These are phyloP conservation scores for Trachymyrmex septentrionalis DNA, from an alignment of 1,140 invertebrate species.

Conservation along the genomic window DNA sequence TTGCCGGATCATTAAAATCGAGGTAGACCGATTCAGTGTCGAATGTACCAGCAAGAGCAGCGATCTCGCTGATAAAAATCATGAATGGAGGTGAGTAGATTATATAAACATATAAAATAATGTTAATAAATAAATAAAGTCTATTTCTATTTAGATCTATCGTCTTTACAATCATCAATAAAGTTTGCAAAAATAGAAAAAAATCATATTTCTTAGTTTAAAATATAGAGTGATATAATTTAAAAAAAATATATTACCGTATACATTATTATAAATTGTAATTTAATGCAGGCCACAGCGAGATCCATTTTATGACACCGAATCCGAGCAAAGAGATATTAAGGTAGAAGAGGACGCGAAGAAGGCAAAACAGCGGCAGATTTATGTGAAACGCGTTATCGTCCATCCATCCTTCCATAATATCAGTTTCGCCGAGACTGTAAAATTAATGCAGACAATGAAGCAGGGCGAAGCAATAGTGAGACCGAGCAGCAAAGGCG, in stretches of 20 bases:
- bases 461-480: conserved; percentile 99
- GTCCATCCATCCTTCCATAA: conserved; percentile 99
- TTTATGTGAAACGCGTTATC: conserved; percentile 98
- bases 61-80: conserved; percentile 96
- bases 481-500: conserved; percentile 98
- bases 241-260: neutral
- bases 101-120: neutral
- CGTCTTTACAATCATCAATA: neutral
- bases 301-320: conserved; percentile 97
- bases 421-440: conserved; percentile 96
- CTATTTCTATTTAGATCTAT: neutral
- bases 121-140: neutral
- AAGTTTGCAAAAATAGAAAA: neutral
- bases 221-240: conserved; percentile 11
- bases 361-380: conserved; percentile 92
- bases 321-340: conserved; percentile 93
- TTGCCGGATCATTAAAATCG: conserved; percentile 97
- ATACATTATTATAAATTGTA: conserved; percentile 51
- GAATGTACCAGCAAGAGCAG: conserved; percentile 98
- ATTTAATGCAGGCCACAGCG: conserved; percentile 89
- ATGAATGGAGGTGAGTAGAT: conserved; percentile 92
- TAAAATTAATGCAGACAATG: conserved; percentile 96
- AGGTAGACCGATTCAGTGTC: conserved; percentile 97
- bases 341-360: conserved; percentile 93
- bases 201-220: neutral